A percentile compares a stretch with the other conserved stretches of the same genome.
These are phyloP conservation scores for Mamestra configurata DNA, from an alignment of 1,140 invertebrate genomes.

Conservation along the genomic window DNA sequence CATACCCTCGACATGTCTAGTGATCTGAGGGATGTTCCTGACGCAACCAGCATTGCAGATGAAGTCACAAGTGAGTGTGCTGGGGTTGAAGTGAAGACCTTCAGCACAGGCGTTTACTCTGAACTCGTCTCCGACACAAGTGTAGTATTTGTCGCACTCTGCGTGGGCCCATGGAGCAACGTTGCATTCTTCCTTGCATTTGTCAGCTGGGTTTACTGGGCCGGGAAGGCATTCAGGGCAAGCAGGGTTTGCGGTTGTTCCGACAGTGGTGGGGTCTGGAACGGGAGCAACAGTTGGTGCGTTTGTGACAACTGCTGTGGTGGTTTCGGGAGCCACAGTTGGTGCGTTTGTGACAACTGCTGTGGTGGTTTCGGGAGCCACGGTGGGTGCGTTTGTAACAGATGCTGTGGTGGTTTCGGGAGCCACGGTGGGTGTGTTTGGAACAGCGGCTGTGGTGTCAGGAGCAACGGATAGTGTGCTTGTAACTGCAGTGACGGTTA, in stretches of 20 bases:
- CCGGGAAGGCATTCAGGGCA: constrained; percentile 21
- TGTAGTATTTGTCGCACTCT: constrained; percentile 89
- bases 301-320: not conserved
- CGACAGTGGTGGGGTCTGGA: not conserved
- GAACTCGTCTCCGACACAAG: constrained; percentile 83
- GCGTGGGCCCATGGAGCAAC: constrained; percentile 82
- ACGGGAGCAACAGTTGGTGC: not conserved
- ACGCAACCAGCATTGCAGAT: constrained; percentile 67
- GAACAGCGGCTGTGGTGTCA: not conserved
- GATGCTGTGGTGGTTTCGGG: not conserved
- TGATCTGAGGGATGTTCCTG: constrained; percentile 57
- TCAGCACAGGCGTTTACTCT: constrained; percentile 86
- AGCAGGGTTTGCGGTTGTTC: not conserved
- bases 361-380: not conserved
- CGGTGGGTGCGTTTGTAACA: not conserved
- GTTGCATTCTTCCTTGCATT: constrained; percentile 59
- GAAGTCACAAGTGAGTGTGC: constrained; percentile 72
- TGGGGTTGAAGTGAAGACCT: constrained; percentile 88
- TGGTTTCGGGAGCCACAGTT: too few species aligned
- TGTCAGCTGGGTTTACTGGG: not conserved
- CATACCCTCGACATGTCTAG: constrained; percentile 57
- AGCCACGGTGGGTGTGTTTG: not conserved
- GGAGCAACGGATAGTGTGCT: too few species aligned
- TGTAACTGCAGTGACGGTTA: too few species aligned
- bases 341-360: not conserved